Percentiles rank a stretch among this genome's conserved stretches.
phyloP scores from a whole-genome alignment of 2,888 invertebrate genomes.

The Dynastes tityus region DNA sequence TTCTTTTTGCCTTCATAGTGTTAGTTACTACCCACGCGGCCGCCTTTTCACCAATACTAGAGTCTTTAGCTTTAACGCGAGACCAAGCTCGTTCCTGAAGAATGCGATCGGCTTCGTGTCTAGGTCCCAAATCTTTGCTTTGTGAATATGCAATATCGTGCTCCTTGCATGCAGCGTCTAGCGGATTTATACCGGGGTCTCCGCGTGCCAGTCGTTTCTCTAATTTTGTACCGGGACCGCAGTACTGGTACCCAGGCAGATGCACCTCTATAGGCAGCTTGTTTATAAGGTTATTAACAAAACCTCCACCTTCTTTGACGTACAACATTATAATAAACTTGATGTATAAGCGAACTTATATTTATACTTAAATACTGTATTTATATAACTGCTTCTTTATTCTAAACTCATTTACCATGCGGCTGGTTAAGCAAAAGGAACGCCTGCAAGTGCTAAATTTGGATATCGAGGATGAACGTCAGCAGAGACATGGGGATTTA shows the following conservation, averaged over 20 bases:
- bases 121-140: constrained; percentile 25
- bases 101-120: constrained; percentile 16
- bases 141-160: constrained; percentile 48
- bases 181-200: constrained; percentile 62
- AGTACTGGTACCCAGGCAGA: constrained; percentile 57
- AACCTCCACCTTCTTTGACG: constrained; percentile 45
- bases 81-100: constrained; percentile 51
- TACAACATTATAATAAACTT: background rate
- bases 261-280: constrained; percentile 57
- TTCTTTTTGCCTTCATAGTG: too few species aligned
- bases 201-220: constrained; percentile 60
- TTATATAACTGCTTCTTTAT: too few species aligned
- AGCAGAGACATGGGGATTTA: background rate
- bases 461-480: background rate
- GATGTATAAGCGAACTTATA: background rate
- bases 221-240: constrained; percentile 60
- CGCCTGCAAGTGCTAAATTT: background rate
- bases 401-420: background rate
- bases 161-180: constrained; percentile 62
- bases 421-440: constrained; percentile 15
- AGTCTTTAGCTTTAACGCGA: constrained; percentile 46
- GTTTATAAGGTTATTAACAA: constrained; percentile 55
- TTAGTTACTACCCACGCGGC: constrained; percentile 44
- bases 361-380: background rate
- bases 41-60: constrained; percentile 46